These are phyloP conservation scores for Campoplex capitator DNA, from an alignment of 2,888 invertebrate genomes.

Conservation along the genomic window DNA sequence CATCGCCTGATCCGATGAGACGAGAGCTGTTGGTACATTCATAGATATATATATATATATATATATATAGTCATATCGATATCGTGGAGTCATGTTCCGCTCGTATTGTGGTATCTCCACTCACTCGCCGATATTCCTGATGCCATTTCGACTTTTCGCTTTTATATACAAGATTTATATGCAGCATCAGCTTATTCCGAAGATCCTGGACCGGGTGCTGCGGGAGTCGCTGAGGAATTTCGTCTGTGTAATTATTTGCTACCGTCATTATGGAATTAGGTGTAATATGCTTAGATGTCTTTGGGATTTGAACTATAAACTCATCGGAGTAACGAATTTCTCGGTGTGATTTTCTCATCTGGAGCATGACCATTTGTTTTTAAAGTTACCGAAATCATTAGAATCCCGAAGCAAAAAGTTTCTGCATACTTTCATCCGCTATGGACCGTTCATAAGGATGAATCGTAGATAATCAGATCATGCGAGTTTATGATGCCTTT, in stretches of 20 bases:
- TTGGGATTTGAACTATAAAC: background rate
- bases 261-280: conserved; percentile 13
- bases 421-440: too few relatives aligned
- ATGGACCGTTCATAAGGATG: too few relatives aligned
- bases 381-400: too few relatives aligned
- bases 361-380: too few relatives aligned
- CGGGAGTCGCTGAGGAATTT: conserved; percentile 56
- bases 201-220: conserved; percentile 64
- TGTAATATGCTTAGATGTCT: background rate
- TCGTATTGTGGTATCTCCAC: conserved; percentile 36
- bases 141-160: conserved; percentile 33
- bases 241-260: background rate
- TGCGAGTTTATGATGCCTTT: too few relatives aligned
- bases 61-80: conserved; percentile 16
- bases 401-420: too few relatives aligned
- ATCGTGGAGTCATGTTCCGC: conserved; percentile 11
- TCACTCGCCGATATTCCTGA: conserved; percentile 43
- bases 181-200: conserved; percentile 32
- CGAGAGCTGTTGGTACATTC: conserved; percentile 27
- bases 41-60: background rate
- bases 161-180: background rate
- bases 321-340: too few relatives aligned
- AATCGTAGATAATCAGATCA: too few relatives aligned
- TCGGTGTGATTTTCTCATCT: too few relatives aligned
- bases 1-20: conserved; percentile 60